These are phyloP conservation scores for Cherax quadricarinatus DNA, from an alignment of 1,140 invertebrate genomes.

Conservation along the genomic window DNA sequence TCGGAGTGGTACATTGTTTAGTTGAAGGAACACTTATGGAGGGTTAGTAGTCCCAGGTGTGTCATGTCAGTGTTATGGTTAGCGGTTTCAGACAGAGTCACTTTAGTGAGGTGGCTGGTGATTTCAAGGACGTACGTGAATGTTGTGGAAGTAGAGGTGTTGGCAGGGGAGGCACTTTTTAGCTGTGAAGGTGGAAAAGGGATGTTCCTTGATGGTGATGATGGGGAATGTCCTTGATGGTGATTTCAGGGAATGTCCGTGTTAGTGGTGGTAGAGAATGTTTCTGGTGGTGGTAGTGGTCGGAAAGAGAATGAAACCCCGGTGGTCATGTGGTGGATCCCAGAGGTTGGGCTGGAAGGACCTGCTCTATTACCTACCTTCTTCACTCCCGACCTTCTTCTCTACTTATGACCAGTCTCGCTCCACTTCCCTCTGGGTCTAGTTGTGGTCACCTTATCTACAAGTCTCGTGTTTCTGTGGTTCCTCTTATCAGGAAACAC, in stretches of 20 bases:
- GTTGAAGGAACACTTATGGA: too few relatives aligned
- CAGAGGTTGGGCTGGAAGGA: neutral
- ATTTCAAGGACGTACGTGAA: neutral
- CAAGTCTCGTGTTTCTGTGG: conserved; percentile 4
- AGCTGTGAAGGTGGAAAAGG: too few relatives aligned
- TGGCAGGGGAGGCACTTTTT: neutral
- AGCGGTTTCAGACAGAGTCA: neutral
- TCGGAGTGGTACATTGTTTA: too few relatives aligned
- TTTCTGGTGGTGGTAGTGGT: neutral
- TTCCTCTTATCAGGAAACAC: conserved; percentile 12
- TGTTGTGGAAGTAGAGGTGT: neutral
- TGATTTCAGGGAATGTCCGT: neutral
- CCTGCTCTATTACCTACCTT: neutral
- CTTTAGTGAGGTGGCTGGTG: neutral
- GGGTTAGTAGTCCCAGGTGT: too few relatives aligned
- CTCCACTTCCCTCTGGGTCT: neutral
- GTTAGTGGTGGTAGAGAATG: neutral
- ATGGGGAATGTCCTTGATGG: neutral
- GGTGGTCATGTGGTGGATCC: neutral
- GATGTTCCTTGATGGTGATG: too few relatives aligned
- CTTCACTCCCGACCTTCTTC: neutral
- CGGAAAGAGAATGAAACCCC: too few relatives aligned
- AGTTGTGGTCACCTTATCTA: conserved; percentile 22
- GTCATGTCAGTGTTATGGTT: neutral
- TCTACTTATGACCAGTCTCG: neutral